Percentiles rank a stretch among this genome's conserved stretches.
These are phyloP conservation scores for Allophyes oxyacanthae DNA, from an alignment of 2,888 invertebrate genomes.

Conservation along the genomic window DNA sequence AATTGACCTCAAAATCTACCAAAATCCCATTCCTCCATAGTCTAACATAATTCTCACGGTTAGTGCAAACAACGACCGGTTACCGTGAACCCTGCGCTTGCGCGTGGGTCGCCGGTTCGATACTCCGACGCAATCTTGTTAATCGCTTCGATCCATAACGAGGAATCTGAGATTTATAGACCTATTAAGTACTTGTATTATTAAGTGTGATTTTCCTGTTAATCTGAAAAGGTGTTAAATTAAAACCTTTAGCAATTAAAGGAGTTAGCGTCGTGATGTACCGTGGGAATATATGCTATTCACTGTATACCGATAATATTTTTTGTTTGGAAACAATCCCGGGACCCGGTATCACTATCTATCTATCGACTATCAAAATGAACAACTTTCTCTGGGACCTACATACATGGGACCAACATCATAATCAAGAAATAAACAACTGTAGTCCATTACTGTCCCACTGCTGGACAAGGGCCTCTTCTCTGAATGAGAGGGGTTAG, in stretches of 20 bases:
- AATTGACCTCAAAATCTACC: slow-evolving; percentile 4
- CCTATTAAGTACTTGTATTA: slow-evolving; percentile 27
- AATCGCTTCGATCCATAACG: slow-evolving; percentile 47
- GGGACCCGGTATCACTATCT: too few species aligned
- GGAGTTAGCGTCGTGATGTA: background rate
- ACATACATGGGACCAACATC: too few species aligned
- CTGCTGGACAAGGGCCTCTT: too few species aligned
- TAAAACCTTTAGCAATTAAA: slow-evolving; percentile 13
- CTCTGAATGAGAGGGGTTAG: too few species aligned
- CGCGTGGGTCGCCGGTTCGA: slow-evolving; percentile 41
- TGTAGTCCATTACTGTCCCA: too few species aligned
- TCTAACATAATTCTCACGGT: slow-evolving; percentile 40
- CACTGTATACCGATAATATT: too few species aligned
- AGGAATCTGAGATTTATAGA: slow-evolving; percentile 42
- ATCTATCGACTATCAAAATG: too few species aligned
- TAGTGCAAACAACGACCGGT: slow-evolving; percentile 42
- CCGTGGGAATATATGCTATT: background rate
- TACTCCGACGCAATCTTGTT: slow-evolving; percentile 45
- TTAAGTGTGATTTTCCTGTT: slow-evolving; percentile 19
- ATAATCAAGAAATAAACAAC: too few species aligned
- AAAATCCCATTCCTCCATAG: background rate
- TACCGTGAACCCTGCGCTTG: slow-evolving; percentile 23
- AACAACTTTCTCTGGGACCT: too few species aligned
- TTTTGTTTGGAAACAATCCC: too few species aligned
- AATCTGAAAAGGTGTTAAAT: slow-evolving; percentile 17